These are phyloP conservation scores for Mylabris sibirica DNA, from an alignment of 2,888 invertebrate genomes.

Conservation along the genomic window DNA sequence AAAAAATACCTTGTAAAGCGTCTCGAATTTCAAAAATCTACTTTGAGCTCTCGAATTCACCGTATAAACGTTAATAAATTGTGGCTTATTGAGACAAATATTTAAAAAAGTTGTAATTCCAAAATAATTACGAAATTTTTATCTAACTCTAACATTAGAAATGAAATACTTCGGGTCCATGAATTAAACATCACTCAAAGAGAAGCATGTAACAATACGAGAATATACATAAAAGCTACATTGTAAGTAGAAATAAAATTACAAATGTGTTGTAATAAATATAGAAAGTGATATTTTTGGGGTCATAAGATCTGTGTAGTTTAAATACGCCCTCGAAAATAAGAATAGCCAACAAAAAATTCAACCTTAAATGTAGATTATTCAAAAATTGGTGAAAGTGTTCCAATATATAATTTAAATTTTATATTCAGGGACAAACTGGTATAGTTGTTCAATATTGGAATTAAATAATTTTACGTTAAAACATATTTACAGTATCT, in stretches of 20 bases:
- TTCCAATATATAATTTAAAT: slow-evolving; percentile 30
- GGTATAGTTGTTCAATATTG: neutral
- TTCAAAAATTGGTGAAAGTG: slow-evolving; percentile 28
- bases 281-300: slow-evolving; percentile 24
- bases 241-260: slow-evolving; percentile 11
- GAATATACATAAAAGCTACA: slow-evolving; percentile 6
- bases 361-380: slow-evolving; percentile 30
- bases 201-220: too few relatives aligned
- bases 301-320: neutral
- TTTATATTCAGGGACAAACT: slow-evolving; percentile 29
- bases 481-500: too few relatives aligned
- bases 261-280: slow-evolving; percentile 14
- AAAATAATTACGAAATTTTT: too few relatives aligned
- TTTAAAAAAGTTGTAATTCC: too few relatives aligned
- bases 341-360: slow-evolving; percentile 2
- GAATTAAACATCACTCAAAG: too few relatives aligned
- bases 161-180: too few relatives aligned
- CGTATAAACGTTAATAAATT: too few relatives aligned
- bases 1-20: too few relatives aligned
- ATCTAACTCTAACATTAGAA: too few relatives aligned
- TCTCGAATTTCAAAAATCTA: too few relatives aligned
- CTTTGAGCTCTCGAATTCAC: too few relatives aligned
- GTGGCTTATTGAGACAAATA: too few relatives aligned
- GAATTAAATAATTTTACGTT: neutral
- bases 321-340: neutral